Conservation (phyloP, 2,888 invertebrate species). For the Spilosoma lubricipeda region DNA sequence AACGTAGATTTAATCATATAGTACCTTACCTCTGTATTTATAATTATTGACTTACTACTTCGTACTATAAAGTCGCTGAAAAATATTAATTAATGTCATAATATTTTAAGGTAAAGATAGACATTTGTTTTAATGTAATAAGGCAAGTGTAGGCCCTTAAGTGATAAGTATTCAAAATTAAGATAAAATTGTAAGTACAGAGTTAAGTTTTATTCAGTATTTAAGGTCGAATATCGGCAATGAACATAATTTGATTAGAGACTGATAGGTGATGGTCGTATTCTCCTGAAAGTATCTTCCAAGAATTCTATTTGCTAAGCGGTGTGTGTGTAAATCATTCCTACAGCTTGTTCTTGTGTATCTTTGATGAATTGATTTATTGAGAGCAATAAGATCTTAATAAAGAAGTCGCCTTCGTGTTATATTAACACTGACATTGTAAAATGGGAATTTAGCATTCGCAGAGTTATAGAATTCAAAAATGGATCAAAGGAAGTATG, state of each 20-base stretch:
- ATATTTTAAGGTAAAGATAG: not conserved
- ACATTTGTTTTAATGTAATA: not conserved
- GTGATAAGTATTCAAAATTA: slow-evolving; percentile 3
- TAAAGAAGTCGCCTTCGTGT: slow-evolving; percentile 7
- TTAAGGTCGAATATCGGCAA: slow-evolving; percentile 33
- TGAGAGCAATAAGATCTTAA: not conserved
- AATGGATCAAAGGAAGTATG: slow-evolving; percentile 36
- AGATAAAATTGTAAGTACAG: slow-evolving; percentile 45
- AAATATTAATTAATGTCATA: not conserved
- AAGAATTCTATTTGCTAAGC: slow-evolving; percentile 24
- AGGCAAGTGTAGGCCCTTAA: not conserved
- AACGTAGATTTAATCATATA: slow-evolving; percentile 57
- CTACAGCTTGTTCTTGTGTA: not conserved
- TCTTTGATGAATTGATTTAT: not conserved
- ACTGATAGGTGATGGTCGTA: slow-evolving; percentile 48
- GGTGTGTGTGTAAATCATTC: slow-evolving; percentile 20
- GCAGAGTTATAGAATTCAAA: slow-evolving; percentile 31
- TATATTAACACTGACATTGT: slow-evolving; percentile 10
- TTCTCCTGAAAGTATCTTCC: slow-evolving; percentile 37
- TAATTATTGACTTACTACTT: slow-evolving; percentile 19
- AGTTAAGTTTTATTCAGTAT: slow-evolving; percentile 37
- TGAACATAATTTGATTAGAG: slow-evolving; percentile 44
- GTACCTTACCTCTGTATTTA: slow-evolving; percentile 46
- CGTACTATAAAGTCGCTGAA: not conserved
- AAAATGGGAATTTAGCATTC: slow-evolving; percentile 22